Evolutionary conservation across 2,113 vertebrate genomes (phyloP).

Genomic region (Halcyon malimbica): DNA sequence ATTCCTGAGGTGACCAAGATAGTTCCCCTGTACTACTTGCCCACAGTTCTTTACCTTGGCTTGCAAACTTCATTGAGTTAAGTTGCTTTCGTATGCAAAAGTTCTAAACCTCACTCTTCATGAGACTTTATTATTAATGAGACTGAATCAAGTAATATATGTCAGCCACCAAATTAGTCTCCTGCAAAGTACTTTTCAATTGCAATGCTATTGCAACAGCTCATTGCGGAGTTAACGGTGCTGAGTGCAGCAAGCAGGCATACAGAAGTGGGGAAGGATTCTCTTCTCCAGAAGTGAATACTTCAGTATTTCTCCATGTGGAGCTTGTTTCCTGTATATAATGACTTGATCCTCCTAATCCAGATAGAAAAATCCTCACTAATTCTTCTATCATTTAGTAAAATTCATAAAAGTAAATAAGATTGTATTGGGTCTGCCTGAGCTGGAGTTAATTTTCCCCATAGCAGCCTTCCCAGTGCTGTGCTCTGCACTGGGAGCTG

Average conservation of each 20-base stretch:
- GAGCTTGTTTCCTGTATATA: slow-evolving; percentile 14
- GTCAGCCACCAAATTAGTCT: slow-evolving; percentile 50
- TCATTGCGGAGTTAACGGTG: slow-evolving; percentile 65
- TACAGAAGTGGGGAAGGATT: background rate
- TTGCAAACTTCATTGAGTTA: background rate
- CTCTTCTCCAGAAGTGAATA: slow-evolving; percentile 7
- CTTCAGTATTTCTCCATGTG: slow-evolving; percentile 36
- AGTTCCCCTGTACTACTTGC: background rate
- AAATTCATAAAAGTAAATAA: background rate
- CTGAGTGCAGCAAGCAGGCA: background rate
- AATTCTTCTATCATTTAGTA: background rate
- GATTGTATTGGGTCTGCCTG: too few relatives aligned
- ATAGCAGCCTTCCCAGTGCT: too few relatives aligned
- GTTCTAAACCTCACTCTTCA: background rate
- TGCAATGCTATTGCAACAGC: slow-evolving; percentile 44
- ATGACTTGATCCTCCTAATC: background rate
- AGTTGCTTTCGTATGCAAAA: background rate
- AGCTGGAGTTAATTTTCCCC: too few relatives aligned
- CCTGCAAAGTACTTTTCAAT: slow-evolving; percentile 17
- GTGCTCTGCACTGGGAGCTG: too few relatives aligned
- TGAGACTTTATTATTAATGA: slow-evolving; percentile 18
- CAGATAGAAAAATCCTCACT: slow-evolving; percentile 3
- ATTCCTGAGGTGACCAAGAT: background rate
- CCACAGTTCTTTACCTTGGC: background rate
- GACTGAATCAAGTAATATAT: slow-evolving; percentile 6